Evolutionary conservation across 2,113 vertebrate species (phyloP), one percentile per base, ranked within the genome.

Genomic region (Colossoma macropomum): DNA sequence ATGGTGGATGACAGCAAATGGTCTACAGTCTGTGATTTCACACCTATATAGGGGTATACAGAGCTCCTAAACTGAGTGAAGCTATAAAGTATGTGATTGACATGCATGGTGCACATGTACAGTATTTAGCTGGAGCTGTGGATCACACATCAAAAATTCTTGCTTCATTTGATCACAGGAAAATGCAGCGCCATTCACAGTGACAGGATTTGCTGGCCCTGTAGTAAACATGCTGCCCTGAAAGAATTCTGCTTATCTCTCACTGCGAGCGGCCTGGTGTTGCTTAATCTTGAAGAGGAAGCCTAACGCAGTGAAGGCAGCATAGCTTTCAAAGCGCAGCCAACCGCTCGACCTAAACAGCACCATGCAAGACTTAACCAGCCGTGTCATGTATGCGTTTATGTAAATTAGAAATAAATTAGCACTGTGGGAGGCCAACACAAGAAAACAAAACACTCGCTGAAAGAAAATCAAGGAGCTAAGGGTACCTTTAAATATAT

Each of bases 121-220:
- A 13, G 68, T 45, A 45, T 71, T 71, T 38, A 19, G 28, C 65
- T 8, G 15, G 6, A 34, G 65, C 65, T 9, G 17, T 2, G 28
- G 65, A 16, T 21, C 28, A 69, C 32, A 45, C 38, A 25, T 71
- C 68, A 71, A 45, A 71, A 32, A 71, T 15, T 13, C n/a, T 23
- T 15, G 34, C 21, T n/a, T 71, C 41, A 12, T 45, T 45, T 71
- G 68, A 71, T 71, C 38, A 45, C 68, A 21, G 66, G 21, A 23
- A 32, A 69, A 12, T 6, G 1, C 63, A 12, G 25, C 27, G 28
- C 65, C 30, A 19, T 19, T 68, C 65, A 34, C 65, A 5, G 19
- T 69, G 32, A 69, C 66, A 38, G 68, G 68, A 71, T 71, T 71
- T 71, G 68, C 66, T 45, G 68, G 34, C 41, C 23, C 68, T 45